phyloP scores from a whole-genome alignment of 2,888 invertebrate species.

The Labia minor region DNA sequence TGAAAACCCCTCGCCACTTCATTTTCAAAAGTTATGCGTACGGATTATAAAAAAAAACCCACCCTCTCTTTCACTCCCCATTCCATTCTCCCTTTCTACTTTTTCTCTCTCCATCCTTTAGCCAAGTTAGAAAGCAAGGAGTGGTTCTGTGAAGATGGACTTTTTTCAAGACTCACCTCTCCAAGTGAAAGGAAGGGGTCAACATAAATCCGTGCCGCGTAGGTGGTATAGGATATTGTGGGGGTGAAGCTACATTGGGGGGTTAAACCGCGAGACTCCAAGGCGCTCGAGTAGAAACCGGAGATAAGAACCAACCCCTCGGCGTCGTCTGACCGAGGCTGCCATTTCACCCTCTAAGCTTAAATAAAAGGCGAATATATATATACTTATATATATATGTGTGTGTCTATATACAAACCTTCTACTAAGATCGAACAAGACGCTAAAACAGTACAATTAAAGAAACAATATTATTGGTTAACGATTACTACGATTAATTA shows the following conservation, averaged over 20 bases:
- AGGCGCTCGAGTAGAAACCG: slow-evolving; percentile 13
- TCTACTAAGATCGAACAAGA: too few relatives aligned
- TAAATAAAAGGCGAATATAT: background rate
- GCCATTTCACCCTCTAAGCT: slow-evolving; percentile 4
- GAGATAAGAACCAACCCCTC: slow-evolving; percentile 4
- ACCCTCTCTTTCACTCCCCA: too few relatives aligned
- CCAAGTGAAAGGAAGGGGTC: background rate
- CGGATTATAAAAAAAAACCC: too few relatives aligned
- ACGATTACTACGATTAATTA: too few relatives aligned
- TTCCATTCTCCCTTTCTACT: too few relatives aligned
- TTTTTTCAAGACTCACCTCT: background rate
- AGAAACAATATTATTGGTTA: too few relatives aligned
- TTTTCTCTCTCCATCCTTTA: too few relatives aligned
- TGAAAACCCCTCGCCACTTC: too few relatives aligned
- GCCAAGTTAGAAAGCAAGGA: background rate
- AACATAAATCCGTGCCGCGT: background rate
- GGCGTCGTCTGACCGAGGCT: background rate
- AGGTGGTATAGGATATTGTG: background rate
- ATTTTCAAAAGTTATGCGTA: too few relatives aligned
- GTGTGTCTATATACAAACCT: too few relatives aligned
- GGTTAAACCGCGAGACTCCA: slow-evolving; percentile 4
- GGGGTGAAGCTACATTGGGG: background rate
- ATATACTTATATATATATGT: background rate
- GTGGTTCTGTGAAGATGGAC: background rate
- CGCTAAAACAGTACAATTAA: too few relatives aligned